Evolutionary conservation across 1,140 invertebrate genomes (phyloP).

Genomic region (Cryptotermes secundus): DNA sequence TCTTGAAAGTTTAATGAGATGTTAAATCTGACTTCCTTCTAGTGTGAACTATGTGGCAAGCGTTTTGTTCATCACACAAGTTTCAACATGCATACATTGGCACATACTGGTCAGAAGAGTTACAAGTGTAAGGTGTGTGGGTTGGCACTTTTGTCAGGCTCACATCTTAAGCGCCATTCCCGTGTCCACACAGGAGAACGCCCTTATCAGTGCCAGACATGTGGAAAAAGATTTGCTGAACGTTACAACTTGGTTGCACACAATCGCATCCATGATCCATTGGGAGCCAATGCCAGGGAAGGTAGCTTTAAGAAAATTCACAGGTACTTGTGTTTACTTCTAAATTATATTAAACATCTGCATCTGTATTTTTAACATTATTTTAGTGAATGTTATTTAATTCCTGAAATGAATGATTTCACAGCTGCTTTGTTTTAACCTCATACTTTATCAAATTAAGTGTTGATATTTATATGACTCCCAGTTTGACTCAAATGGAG

Average conservation of each 20-base stretch:
- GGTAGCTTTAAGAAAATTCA: constrained; percentile 29
- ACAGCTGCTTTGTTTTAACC: no score
- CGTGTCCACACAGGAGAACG: constrained; percentile 39
- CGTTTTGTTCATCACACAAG: constrained; percentile 68
- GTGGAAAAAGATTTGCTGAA: constrained; percentile 43
- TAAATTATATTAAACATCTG: no score
- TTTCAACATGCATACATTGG: constrained; percentile 40
- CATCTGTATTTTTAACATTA: no score
- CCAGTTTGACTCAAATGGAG: no score
- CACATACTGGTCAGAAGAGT: constrained; percentile 42
- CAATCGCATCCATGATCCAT: constrained; percentile 60
- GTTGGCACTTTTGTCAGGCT: constrained; percentile 40
- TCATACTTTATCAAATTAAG: no score
- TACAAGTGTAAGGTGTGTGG: constrained; percentile 41
- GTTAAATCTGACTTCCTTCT: constrained; percentile 38
- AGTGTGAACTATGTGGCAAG: constrained; percentile 68
- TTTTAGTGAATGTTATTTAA: no score
- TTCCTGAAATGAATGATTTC: no score
- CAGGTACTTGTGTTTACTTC: constrained; percentile 17
- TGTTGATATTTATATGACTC: no score
- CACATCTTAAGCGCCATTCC: constrained; percentile 41
- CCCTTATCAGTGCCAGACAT: constrained; percentile 36
- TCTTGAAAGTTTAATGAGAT: neutral
- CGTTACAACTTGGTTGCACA: constrained; percentile 34
- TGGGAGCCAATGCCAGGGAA: constrained; percentile 56